A percentile compares a stretch with the other conserved stretches of the same genome.
These are phyloP conservation scores for Peromyscus aztecus DNA, from an alignment of 2,797 vertebrate species.

Conservation along the genomic window DNA sequence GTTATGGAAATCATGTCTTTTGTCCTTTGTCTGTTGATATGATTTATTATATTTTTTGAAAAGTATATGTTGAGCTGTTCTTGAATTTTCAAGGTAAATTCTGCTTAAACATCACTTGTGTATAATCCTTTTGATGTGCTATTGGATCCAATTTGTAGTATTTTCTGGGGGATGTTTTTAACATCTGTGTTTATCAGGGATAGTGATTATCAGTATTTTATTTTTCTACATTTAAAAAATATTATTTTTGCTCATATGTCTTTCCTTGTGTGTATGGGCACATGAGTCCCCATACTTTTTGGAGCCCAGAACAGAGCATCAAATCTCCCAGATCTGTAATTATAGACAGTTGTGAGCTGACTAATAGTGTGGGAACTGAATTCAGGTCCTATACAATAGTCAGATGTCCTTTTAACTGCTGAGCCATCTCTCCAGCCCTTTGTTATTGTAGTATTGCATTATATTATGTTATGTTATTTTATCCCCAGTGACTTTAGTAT, in stretches of 20 bases:
- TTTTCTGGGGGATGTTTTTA: neutral
- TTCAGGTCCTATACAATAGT: too few relatives aligned
- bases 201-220: neutral
- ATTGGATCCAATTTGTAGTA: neutral
- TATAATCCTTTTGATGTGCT: neutral
- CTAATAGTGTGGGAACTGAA: neutral
- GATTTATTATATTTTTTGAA: neutral
- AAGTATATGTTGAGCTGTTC: neutral
- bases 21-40: neutral
- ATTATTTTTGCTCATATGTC: neutral
- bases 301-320: neutral
- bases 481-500: neutral
- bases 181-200: neutral
- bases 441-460: neutral
- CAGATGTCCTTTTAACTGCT: neutral
- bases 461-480: neutral
- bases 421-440: neutral
- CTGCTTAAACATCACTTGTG: neutral
- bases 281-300: neutral
- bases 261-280: neutral
- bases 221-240: neutral
- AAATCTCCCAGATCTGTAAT: neutral
- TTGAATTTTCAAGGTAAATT: neutral
- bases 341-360: neutral
- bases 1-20: neutral